Evolutionary conservation across 2,797 vertebrate species (phyloP), one percentile per base, ranked within the genome.

Genomic region (Pipistrellus pygmaeus): DNA sequence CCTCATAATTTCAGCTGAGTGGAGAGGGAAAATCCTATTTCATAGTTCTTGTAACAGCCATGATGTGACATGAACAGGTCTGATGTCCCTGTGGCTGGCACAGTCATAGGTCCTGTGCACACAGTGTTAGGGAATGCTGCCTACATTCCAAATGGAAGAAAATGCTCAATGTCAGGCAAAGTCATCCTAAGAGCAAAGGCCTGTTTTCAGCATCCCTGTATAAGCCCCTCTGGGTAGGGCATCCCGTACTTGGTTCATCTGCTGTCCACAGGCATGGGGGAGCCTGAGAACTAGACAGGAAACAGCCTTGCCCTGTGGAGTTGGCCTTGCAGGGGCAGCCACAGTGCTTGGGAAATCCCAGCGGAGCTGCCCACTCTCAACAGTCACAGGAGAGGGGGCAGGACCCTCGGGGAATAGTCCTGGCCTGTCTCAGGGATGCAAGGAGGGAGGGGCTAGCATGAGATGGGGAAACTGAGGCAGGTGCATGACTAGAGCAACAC

Each of bases 391-490:
- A 69, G 25, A 75, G 41, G 32, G 46, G 60, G 62, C 27, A 90
- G 25, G 12, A 51, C 14, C 6, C 38, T 12, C 2, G 13, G 38
- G 35, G 30, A 51, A 57, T 0, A 0, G 35, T 18, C 71, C 27
- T 48, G 73, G 64, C 51, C 72, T 44, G 44, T 78, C 51, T 17
- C 18, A 12, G 44, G 44, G 23, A 41, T 23, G 6, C 44, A 85
- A 27, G 44, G 60, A 83, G 30, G 75, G 12, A 68, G 27, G 15
- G 30, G 51, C 35, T 13, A 13, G 3, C 1, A 7, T 20, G 46
- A 87, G 48, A 60, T 11, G n/a, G 15, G 35, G 38, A 93, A 85
- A 95, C 60, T 46, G 91, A 93, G 41, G 72, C 78, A 77, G 23
- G 30, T 25, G 0, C 18, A 35, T 77, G n/a, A 51, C 30, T 48